Evolutionary conservation across 2,888 invertebrate genomes (phyloP), one percentile per base, ranked within the genome.

Genomic region (Oxystoma pomonae): DNA sequence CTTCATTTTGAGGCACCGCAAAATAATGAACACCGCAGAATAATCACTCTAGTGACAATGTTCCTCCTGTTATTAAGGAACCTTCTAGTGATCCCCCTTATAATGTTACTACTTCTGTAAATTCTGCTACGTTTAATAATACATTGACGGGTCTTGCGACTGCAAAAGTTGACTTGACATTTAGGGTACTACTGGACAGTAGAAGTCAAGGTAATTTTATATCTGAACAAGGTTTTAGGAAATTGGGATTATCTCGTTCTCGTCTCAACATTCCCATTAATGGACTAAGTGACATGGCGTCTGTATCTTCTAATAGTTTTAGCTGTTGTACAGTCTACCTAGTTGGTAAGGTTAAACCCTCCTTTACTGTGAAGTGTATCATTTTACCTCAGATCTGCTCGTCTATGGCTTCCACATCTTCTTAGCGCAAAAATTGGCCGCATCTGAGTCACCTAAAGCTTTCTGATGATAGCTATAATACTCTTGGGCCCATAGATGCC

Each of bases 171-270:
- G 57, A 57, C 21, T 57, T 57, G 3, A 57, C 20, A 3, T 16
- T 57, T n/a, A 57, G 57, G 57, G 20, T 57, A 57, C 57, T 53
- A n/a, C 53, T 17, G 53, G 53, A 53, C n/a, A 53, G 53, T n/a
- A 16, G 19, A 16, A 53, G 53, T 16, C 53, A 53, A n/a, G 53
- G 53, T 19, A 53, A 53, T 53, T 53, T 53, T 53, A 53, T 53
- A 19, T 9, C 53, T 17, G 53, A 53, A 53, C 53, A 53, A 19
- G 5, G 57, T 57, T 57, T 57, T 20, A 19, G 18, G 21, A 57
- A 57, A 57, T 20, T 20, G 12, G 57, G 20, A 57, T 20, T 16
- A 16, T 12, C 3, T 57, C 20, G 57, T 57, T 57, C 57, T 57
- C 21, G 19, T 57, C 18, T n/a, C 3, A 57, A 57, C 12, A 57